A percentile compares a stretch with the other conserved stretches of the same genome.
Conservation (phyloP, 2,888 invertebrate genomes). For the Beris chalybata region DNA sequence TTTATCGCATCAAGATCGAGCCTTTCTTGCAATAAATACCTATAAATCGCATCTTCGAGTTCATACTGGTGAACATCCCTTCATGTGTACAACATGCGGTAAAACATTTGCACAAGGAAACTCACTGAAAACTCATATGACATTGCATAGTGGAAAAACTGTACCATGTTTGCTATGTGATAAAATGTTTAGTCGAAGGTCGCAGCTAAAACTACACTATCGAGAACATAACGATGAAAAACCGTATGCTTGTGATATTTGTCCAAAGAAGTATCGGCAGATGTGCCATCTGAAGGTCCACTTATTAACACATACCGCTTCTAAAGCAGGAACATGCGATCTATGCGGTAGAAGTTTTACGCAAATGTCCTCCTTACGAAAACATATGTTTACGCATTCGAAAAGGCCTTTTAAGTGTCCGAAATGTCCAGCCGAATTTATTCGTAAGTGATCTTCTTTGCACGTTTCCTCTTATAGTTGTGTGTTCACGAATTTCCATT, state of each 20-base stretch:
- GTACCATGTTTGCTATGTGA: conserved; percentile 43
- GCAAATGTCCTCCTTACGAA: conserved; percentile 42
- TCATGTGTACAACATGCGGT: conserved; percentile 43
- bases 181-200: conserved; percentile 43
- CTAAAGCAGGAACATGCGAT: conserved; percentile 40
- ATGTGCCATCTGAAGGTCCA: conserved; percentile 49
- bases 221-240: conserved; percentile 43
- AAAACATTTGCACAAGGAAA: conserved; percentile 43
- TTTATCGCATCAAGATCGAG: conserved; percentile 2
- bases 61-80: conserved; percentile 44
- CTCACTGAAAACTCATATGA: conserved; percentile 42
- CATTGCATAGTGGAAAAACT: conserved; percentile 43
- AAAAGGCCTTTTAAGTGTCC: conserved; percentile 24
- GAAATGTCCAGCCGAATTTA: conserved; percentile 12
- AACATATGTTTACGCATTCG: conserved; percentile 41
- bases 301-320: conserved; percentile 47
- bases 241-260: conserved; percentile 43
- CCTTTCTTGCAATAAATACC: background rate
- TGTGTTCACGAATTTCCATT: background rate
- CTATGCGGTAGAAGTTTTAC: conserved; percentile 43
- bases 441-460: conserved; percentile 4
- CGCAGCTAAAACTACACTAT: conserved; percentile 43
- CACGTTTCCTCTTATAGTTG: background rate
- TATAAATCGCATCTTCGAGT: conserved; percentile 27
- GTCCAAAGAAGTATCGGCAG: conserved; percentile 47